A percentile compares a stretch with the other conserved stretches of the same genome.
phyloP scores from a whole-genome alignment of 1,140 invertebrate genomes.

The Leptonema lineaticorne region DNA sequence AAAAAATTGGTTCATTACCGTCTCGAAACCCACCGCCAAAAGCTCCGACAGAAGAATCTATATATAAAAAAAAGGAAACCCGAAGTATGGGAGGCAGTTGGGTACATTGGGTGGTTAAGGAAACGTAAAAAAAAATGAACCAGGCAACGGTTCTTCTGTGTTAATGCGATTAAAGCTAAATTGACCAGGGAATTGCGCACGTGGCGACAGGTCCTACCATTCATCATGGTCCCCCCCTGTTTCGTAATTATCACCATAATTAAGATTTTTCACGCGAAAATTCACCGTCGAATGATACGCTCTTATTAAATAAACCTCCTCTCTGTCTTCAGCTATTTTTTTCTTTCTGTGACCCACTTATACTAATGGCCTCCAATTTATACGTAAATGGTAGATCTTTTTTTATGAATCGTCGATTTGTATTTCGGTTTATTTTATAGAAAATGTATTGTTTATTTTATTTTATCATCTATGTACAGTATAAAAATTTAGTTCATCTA shows the following conservation, averaged over 20 bases:
- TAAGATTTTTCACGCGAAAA: conserved; percentile 26
- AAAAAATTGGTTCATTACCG: conserved; percentile 27
- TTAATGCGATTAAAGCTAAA: conserved; percentile 29
- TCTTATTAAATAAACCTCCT: conserved; percentile 8
- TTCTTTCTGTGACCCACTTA: neutral
- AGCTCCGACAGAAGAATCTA: no score
- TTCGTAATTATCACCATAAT: conserved; percentile 24
- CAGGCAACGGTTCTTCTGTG: neutral
- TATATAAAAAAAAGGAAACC: neutral
- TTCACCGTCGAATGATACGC: neutral
- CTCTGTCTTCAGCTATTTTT: neutral
- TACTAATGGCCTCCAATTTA: no score
- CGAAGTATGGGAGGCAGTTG: neutral
- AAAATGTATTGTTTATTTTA: no score
- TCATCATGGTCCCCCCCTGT: conserved; percentile 5
- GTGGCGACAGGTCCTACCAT: conserved; percentile 19
- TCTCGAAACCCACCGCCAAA: neutral
- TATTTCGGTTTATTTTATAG: no score
- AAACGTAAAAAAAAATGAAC: conserved; percentile 4
- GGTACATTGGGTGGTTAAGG: neutral
- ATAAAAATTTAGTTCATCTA: no score
- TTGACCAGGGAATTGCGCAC: conserved; percentile 28
- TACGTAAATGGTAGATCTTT: no score
- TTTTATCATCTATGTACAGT: no score
- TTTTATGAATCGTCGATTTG: no score